These are phyloP conservation scores for Nudaria mundana DNA, from an alignment of 2,888 invertebrate genomes.

Conservation along the genomic window DNA sequence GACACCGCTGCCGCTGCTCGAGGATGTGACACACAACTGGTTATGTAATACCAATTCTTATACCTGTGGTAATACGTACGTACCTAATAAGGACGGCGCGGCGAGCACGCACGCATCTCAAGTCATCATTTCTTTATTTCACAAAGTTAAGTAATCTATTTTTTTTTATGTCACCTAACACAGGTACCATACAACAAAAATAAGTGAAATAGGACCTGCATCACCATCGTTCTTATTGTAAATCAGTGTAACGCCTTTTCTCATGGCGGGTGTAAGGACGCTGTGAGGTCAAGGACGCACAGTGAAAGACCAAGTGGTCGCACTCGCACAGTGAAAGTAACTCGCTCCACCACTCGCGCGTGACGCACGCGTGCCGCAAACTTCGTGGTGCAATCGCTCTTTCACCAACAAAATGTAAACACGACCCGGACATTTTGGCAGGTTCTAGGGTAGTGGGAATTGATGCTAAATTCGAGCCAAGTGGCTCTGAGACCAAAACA, in stretches of 20 bases:
- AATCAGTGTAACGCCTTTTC: background rate
- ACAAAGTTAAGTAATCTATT: too few relatives aligned
- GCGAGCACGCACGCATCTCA: background rate
- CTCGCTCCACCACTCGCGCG: background rate
- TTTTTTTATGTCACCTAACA: too few relatives aligned
- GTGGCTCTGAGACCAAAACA: background rate
- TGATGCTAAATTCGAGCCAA: background rate
- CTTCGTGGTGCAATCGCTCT: constrained; percentile 2
- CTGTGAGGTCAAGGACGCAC: constrained; percentile 28
- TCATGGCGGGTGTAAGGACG: background rate
- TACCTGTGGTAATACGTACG: too few relatives aligned
- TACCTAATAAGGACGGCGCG: too few relatives aligned
- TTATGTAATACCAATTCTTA: background rate
- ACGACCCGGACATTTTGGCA: constrained; percentile 6
- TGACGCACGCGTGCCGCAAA: constrained; percentile 20
- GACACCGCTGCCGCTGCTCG: background rate
- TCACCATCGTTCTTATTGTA: background rate
- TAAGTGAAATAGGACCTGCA: background rate
- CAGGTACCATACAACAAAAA: too few relatives aligned
- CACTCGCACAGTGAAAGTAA: constrained; percentile 27
- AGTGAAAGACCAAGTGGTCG: constrained; percentile 19
- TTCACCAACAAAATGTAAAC: constrained; percentile 6
- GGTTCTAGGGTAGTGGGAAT: background rate
- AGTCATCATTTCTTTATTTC: too few relatives aligned
- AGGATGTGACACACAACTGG: constrained; percentile 2